Percentiles rank a stretch among this genome's conserved stretches.
Evolutionary conservation across 2,113 vertebrate genomes (phyloP).

Genomic region (Saccopteryx bilineata): DNA sequence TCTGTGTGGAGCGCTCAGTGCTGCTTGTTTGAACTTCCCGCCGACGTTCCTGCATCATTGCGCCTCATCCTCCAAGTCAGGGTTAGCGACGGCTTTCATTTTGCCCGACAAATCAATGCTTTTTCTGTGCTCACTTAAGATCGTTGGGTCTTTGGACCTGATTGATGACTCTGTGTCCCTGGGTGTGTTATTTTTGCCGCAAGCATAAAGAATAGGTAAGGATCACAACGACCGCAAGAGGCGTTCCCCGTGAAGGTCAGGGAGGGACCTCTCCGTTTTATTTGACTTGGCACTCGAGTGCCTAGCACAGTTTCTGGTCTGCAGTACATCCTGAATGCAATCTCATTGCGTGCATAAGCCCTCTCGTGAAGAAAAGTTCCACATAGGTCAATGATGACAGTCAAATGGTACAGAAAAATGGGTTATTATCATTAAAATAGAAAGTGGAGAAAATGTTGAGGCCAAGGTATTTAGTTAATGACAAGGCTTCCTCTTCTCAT

Average conservation of each 20-base stretch:
- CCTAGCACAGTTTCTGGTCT: background rate
- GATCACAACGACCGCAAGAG: background rate
- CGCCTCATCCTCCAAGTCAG: background rate
- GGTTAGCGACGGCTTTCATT: background rate
- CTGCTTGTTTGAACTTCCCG: background rate
- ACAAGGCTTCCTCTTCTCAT: background rate
- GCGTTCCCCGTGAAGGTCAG: background rate
- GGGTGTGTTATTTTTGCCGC: background rate
- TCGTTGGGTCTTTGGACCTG: background rate
- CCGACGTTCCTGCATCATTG: background rate
- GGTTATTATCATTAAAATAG: background rate
- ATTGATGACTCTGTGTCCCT: background rate
- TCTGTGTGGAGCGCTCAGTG: background rate
- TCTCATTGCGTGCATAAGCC: background rate
- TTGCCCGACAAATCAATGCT: background rate
- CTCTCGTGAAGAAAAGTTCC: conserved; percentile 4
- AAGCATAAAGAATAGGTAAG: background rate
- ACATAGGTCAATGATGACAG: background rate
- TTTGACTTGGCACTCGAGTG: background rate
- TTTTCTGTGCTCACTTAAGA: background rate
- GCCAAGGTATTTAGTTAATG: background rate
- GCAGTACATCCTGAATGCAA: conserved; percentile 5
- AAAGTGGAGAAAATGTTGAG: background rate
- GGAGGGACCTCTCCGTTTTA: background rate
- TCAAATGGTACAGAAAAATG: background rate